Percentiles rank a stretch among this genome's conserved stretches.
phyloP scores from a whole-genome alignment of 2,797 vertebrate genomes.

The Sphaeramia orbicularis region DNA sequence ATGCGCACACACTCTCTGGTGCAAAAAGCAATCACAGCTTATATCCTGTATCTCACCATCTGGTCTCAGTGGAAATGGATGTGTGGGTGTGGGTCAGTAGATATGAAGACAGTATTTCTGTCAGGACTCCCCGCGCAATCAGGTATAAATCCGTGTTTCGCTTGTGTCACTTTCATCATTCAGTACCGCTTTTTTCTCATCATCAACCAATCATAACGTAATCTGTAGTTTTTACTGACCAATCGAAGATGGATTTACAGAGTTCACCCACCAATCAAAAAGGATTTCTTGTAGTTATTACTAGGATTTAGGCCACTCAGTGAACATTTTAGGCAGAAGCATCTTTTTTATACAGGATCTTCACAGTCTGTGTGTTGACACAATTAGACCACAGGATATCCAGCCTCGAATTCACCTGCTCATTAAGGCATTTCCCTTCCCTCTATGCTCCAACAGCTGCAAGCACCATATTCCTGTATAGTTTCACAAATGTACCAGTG shows the following conservation, averaged over 20 bases:
- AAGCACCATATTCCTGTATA: background rate
- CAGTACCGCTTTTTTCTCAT: background rate
- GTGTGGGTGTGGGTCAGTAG: background rate
- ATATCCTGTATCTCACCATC: conserved; percentile 20
- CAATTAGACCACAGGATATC: conserved; percentile 45
- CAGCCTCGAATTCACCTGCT: conserved; percentile 37
- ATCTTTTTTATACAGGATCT: conserved; percentile 18
- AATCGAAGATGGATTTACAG: conserved; percentile 55
- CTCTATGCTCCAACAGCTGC: conserved; percentile 30
- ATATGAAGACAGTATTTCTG: conserved; percentile 5
- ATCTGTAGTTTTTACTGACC: conserved; percentile 27
- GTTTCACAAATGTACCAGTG: background rate
- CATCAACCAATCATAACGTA: conserved; percentile 30
- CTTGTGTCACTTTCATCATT: conserved; percentile 17
- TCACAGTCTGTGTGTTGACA: conserved; percentile 25
- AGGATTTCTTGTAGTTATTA: conserved; percentile 24
- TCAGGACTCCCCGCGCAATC: conserved; percentile 15
- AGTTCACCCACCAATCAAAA: conserved; percentile 43
- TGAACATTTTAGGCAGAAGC: background rate
- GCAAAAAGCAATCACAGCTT: conserved; percentile 22
- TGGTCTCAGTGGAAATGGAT: conserved; percentile 29
- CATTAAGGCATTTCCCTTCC: conserved; percentile 22
- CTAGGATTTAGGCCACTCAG: conserved; percentile 8
- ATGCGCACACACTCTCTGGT: background rate
- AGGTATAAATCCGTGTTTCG: background rate